These are phyloP conservation scores for Celastrina argiolus DNA, from an alignment of 2,888 invertebrate species.

Conservation along the genomic window DNA sequence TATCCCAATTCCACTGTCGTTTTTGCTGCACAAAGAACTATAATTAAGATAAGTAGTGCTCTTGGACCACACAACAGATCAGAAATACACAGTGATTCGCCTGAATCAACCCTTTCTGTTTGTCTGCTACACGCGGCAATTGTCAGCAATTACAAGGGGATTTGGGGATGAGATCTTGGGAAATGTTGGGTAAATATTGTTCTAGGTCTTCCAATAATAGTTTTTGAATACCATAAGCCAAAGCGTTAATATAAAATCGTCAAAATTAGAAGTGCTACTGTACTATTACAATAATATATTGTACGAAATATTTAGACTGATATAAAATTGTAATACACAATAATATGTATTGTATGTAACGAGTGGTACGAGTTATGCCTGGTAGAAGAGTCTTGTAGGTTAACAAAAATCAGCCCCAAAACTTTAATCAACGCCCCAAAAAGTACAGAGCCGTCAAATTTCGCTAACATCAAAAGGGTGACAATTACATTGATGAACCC, in stretches of 20 bases:
- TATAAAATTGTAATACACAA: no score
- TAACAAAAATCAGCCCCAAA: neutral
- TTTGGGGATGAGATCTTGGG: slow-evolving; percentile 15
- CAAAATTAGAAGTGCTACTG: no score
- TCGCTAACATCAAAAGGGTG: slow-evolving; percentile 57
- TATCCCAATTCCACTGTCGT: no score
- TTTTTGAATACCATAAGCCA: neutral
- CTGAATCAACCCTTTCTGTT: slow-evolving; percentile 4
- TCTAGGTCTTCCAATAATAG: neutral
- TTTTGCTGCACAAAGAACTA: neutral
- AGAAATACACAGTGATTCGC: neutral
- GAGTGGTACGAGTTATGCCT: no score
- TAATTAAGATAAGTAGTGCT: neutral
- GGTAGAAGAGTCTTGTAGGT: neutral
- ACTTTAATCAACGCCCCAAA: slow-evolving; percentile 19
- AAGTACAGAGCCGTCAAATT: slow-evolving; percentile 22
- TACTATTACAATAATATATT: no score
- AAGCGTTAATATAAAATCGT: neutral
- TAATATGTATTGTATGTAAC: no score
- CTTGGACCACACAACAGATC: neutral
- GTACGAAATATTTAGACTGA: no score
- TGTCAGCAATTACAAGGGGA: slow-evolving; percentile 8
- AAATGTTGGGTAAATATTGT: neutral
- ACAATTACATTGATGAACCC: slow-evolving; percentile 63
- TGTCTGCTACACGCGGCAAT: neutral